These are phyloP conservation scores for Dryobates pubescens DNA, from an alignment of 2,797 vertebrate genomes.

Conservation along the genomic window DNA sequence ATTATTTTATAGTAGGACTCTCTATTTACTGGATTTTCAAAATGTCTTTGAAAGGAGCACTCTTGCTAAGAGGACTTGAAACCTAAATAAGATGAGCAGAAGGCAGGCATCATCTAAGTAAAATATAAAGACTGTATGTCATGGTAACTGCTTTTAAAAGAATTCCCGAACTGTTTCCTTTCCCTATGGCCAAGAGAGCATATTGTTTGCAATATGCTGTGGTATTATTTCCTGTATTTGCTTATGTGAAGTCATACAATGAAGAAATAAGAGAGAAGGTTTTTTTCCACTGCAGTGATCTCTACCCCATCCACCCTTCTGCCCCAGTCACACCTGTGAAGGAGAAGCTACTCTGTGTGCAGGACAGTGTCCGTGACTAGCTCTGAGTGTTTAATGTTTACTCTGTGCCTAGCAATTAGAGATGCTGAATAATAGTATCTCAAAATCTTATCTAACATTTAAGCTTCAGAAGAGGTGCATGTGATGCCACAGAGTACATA, in stretches of 20 bases:
- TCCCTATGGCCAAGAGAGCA: constrained; percentile 63
- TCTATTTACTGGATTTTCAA: constrained; percentile 4
- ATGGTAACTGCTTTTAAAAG: constrained; percentile 62
- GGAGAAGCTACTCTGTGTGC: background rate
- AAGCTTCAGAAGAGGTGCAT: background rate
- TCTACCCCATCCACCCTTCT: rapidly evolving
- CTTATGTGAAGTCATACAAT: constrained; percentile 36
- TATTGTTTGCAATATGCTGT: constrained; percentile 66
- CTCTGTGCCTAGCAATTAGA: background rate
- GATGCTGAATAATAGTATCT: background rate
- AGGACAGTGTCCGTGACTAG: rapidly evolving
- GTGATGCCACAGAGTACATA: background rate
- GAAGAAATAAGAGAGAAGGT: background rate
- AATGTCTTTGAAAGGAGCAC: constrained; percentile 10
- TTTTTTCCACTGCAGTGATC: background rate
- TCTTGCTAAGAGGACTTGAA: constrained; percentile 26
- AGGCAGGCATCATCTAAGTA: constrained; percentile 58
- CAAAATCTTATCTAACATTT: background rate
- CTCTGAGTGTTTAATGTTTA: background rate
- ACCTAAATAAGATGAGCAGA: constrained; percentile 53
- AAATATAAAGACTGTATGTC: constrained; percentile 58
- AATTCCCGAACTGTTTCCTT: constrained; percentile 42
- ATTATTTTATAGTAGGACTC: constrained; percentile 35
- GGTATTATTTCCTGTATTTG: constrained; percentile 55
- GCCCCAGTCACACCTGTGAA: rapidly evolving